Base-by-base conservation (phyloP, 2,888 invertebrate genomes). In the Branchipolynoe longqiensis region DNA sequence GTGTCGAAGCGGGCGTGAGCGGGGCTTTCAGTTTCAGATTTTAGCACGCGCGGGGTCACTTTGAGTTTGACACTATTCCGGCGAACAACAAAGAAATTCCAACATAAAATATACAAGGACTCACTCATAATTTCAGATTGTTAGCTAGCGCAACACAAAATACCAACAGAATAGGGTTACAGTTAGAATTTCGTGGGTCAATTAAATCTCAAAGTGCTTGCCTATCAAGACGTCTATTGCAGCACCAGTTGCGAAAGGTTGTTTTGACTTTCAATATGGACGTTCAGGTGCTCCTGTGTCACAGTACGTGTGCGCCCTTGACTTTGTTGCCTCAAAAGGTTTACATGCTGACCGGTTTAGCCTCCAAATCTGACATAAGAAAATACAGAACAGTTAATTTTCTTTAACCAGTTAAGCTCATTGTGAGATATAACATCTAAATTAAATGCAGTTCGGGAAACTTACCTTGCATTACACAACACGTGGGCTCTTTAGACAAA, bases 191-290 rank as follows among this genome's bases (percentile, higher is more conserved):
- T n/a, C n/a, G n/a, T n/a, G n/a, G n/a, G n/a, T 12, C 48, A 48
- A 48, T 12, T 8, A 48, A 48, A 48, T 48, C 48, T 12, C 8
- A 38, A 69, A 69, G 14, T 69, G 69, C 69, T 69, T 69, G 69
- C 69, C 69, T 69, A 22, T 62, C 62, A 28, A 14, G 6, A 31
- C 62, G 1, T 73, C 12, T 73, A 33, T 48, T 78, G 48, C 78
- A 48, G 41, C 48, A 0, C 54, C 78, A 12, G 31, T 40, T 41
- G 48, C 78, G 78, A 41, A 78, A 54, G 41, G 48, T 83, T 83
- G 83, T 83, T 83, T 59, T 83, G 83, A 83, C 83, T 83, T 83
- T 62, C 62, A 83, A 83, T 83, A 83, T 83, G 83, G 83, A 83
- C 83, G 83, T 41, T 78, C 78, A 14, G 31, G 78, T 41, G 78